These are phyloP conservation scores for Spodoptera frugiperda DNA, from an alignment of 1,140 invertebrate species.

Conservation along the genomic window DNA sequence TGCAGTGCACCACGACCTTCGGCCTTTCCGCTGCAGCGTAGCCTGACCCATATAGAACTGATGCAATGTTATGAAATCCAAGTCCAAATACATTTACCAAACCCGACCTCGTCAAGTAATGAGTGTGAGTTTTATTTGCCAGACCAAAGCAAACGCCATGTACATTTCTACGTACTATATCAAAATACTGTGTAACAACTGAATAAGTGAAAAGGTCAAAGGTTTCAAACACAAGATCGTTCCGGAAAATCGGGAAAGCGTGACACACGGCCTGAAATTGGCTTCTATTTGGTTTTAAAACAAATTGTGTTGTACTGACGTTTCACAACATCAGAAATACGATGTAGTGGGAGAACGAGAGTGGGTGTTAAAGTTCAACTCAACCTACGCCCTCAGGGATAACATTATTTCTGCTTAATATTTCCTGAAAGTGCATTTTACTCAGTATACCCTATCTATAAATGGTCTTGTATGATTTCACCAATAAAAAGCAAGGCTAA, in stretches of 20 bases:
- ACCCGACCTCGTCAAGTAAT: no score
- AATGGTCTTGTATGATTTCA: no score
- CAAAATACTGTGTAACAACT: no score
- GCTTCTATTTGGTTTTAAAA: no score
- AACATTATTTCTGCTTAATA: background rate
- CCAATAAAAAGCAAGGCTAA: background rate
- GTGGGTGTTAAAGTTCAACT: slow-evolving; percentile 38
- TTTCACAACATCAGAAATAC: background rate
- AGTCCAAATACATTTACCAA: background rate
- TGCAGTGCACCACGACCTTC: slow-evolving; percentile 72
- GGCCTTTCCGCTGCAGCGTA: slow-evolving; percentile 59
- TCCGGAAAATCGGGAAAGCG: background rate
- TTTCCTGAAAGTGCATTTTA: slow-evolving; percentile 19
- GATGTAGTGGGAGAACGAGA: slow-evolving; percentile 1
- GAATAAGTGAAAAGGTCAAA: no score
- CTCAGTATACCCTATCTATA: background rate
- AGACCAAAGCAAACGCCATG: no score
- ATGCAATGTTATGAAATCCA: slow-evolving; percentile 23
- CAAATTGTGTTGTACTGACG: background rate
- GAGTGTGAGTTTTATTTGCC: no score
- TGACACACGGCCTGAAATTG: background rate
- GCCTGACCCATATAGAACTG: slow-evolving; percentile 33
- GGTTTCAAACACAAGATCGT: background rate
- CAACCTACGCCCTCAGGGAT: slow-evolving; percentile 10
- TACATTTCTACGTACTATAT: background rate